Evolutionary conservation across 1,140 invertebrate genomes (phyloP).

Genomic region (Macrobrachium rosenbergii): DNA sequence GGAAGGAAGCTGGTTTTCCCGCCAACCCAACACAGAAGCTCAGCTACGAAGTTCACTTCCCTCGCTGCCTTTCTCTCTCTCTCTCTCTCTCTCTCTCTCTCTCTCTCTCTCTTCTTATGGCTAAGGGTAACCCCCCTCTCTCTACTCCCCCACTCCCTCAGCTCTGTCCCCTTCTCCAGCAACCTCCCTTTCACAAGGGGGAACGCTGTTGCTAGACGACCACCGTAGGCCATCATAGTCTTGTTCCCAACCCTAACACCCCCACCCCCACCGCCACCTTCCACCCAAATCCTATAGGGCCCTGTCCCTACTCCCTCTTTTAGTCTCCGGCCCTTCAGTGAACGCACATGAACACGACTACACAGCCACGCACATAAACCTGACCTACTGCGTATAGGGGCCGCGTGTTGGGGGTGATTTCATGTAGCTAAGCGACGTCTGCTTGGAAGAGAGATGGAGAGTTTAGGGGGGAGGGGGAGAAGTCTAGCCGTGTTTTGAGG

Average conservation of each 20-base stretch:
- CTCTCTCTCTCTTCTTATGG: not conserved
- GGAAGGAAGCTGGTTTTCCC: too few relatives aligned
- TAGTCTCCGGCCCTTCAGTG: too few relatives aligned
- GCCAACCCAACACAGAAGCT: too few relatives aligned
- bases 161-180: not conserved
- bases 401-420: too few relatives aligned
- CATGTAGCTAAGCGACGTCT: not conserved
- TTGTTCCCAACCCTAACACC: too few relatives aligned
- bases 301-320: too few relatives aligned
- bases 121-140: not conserved
- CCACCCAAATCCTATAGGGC: too few relatives aligned
- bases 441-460: not conserved
- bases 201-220: too few relatives aligned
- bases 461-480: not conserved
- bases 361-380: slow-evolving; percentile 1
- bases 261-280: too few relatives aligned
- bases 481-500: not conserved
- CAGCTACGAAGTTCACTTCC: too few relatives aligned
- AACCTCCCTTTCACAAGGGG: not conserved
- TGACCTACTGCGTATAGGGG: not conserved
- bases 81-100: not conserved
- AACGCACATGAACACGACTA: not conserved
- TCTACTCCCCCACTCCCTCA: not conserved
- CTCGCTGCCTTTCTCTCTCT: too few relatives aligned
- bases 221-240: too few relatives aligned